Conservation (phyloP, 1,140 invertebrate species). For the Psix sp. region DNA sequence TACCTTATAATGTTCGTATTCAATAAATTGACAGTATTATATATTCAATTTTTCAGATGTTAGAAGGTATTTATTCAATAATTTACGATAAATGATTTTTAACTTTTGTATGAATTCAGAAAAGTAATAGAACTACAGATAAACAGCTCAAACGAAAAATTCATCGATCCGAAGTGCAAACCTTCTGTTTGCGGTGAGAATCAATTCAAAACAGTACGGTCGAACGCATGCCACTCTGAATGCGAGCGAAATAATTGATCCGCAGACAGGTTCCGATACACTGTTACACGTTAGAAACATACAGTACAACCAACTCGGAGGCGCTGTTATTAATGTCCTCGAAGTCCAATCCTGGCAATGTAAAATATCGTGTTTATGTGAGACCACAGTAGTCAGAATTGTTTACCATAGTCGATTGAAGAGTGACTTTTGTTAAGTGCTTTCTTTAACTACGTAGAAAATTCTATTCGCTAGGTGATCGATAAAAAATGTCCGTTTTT, state of each 20-base stretch:
- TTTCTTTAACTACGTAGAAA: conserved; percentile 4
- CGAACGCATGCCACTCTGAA: conserved; percentile 37
- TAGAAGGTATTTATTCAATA: too few species aligned
- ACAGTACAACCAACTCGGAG: conserved; percentile 21
- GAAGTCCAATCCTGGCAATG: conserved; percentile 3
- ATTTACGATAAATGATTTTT: too few species aligned
- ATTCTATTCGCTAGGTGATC: too few species aligned
- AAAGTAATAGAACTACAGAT: too few species aligned
- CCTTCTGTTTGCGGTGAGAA: conserved; percentile 51
- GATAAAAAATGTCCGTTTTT: too few species aligned
- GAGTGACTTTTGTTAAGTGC: conserved; percentile 1
- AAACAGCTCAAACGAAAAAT: conserved; percentile 27
- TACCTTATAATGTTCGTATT: too few species aligned
- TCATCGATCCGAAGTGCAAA: conserved; percentile 43
- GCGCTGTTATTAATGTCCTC: conserved; percentile 25
- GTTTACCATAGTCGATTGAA: conserved; percentile 3
- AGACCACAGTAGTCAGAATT: conserved; percentile 12
- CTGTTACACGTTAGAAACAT: conserved; percentile 34
- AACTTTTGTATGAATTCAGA: too few species aligned
- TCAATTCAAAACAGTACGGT: conserved; percentile 54
- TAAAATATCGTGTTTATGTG: conserved; percentile 24
- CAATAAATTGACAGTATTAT: too few species aligned
- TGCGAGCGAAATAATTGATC: conserved; percentile 61
- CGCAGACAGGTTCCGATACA: conserved; percentile 53
- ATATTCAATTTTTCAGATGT: too few species aligned